Percentiles rank a stretch among this genome's conserved stretches.
Conservation (phyloP, 2,888 invertebrate species). For the Drosophila barbarae region DNA sequence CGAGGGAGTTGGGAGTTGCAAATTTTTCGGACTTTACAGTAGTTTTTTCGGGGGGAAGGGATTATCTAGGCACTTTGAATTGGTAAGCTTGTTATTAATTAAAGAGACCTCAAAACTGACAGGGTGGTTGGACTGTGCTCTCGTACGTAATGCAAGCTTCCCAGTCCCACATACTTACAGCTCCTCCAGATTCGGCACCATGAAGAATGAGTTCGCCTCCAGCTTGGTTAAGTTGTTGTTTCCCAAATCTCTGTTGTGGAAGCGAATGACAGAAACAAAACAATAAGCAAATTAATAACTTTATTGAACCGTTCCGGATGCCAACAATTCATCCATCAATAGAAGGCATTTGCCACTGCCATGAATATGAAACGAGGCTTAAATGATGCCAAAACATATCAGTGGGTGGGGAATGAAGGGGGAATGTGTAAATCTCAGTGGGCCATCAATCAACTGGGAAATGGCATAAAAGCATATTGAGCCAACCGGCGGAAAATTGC, state of each 20-base stretch:
- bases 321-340: slow-evolving; percentile 57
- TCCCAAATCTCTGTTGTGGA: slow-evolving; percentile 85
- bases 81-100: slow-evolving; percentile 32
- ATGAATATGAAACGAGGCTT: slow-evolving; percentile 54
- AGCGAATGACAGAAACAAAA: slow-evolving; percentile 34
- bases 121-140: not conserved
- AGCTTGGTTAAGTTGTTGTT: slow-evolving; percentile 89
- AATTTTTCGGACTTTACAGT: not conserved
- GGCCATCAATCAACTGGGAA: slow-evolving; percentile 61
- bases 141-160: not conserved
- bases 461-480: slow-evolving; percentile 43
- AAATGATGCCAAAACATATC: slow-evolving; percentile 40
- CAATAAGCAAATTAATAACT: slow-evolving; percentile 50
- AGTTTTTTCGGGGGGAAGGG: not conserved
- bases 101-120: slow-evolving; percentile 6
- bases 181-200: slow-evolving; percentile 86
- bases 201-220: slow-evolving; percentile 85
- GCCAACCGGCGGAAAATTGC: slow-evolving; percentile 47
- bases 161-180: slow-evolving; percentile 82
- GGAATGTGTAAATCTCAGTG: slow-evolving; percentile 20
- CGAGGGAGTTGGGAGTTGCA: slow-evolving; percentile 7
- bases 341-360: slow-evolving; percentile 41
- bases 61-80: slow-evolving; percentile 10
- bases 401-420: not conserved
- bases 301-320: slow-evolving; percentile 18